These are phyloP conservation scores for Baryphthengus martii DNA, from an alignment of 2,113 vertebrate species.

Conservation along the genomic window DNA sequence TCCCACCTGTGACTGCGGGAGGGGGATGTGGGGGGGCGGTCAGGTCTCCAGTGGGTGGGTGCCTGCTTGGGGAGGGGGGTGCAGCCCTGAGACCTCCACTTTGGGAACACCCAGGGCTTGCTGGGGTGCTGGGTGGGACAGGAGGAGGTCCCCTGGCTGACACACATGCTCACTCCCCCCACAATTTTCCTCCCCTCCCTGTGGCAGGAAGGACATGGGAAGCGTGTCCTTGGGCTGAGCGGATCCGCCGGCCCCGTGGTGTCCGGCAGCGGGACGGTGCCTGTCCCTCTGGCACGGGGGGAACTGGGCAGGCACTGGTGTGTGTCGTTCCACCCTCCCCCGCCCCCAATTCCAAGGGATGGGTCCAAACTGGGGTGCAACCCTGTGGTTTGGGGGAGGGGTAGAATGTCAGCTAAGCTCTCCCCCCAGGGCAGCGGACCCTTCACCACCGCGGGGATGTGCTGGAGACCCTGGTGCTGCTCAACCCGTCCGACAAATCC, in stretches of 20 bases:
- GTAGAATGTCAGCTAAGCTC: neutral
- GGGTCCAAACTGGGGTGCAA: neutral
- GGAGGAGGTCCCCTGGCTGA: neutral
- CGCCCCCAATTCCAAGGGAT: rapidly evolving
- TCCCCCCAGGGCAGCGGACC: constrained; percentile 83
- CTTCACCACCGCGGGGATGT: constrained; percentile 86
- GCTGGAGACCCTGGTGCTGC: constrained; percentile 86
- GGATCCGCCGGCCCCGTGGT: neutral
- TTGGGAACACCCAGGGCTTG: neutral
- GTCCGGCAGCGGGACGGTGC: neutral
- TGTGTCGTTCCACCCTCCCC: too few species aligned
- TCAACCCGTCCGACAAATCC: constrained; percentile 85
- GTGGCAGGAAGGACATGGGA: neutral
- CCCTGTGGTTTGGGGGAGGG: neutral
- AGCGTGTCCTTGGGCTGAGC: neutral
- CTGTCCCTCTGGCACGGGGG: neutral
- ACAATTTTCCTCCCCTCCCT: neutral
- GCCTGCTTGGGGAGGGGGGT: too few species aligned
- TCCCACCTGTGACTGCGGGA: rapidly evolving
- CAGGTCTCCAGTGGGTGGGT: neutral
- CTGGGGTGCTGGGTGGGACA: neutral
- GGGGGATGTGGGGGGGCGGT: neutral
- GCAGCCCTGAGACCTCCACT: rapidly evolving
- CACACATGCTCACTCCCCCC: neutral
- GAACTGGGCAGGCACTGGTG: neutral